Conservation (phyloP, 2,888 invertebrate genomes). For the Drosophila putrida region DNA sequence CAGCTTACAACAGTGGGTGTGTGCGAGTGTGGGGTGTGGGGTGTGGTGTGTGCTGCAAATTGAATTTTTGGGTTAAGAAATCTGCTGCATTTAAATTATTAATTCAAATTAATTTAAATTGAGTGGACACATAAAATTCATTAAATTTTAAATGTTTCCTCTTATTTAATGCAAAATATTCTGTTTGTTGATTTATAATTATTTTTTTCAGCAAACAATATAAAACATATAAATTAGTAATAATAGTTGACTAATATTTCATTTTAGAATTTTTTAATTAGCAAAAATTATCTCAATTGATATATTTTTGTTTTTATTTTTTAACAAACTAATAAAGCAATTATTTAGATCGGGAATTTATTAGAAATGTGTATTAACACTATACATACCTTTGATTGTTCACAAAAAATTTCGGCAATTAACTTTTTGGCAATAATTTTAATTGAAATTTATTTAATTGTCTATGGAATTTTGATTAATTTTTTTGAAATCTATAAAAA, state of each 20-base stretch:
- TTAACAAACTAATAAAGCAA: background rate
- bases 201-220: no score
- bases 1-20: background rate
- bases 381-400: background rate
- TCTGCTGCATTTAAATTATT: background rate
- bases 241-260: background rate
- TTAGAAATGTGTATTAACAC: background rate
- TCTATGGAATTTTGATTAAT: background rate
- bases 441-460: background rate
- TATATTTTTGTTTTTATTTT: background rate
- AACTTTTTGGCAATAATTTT: no score
- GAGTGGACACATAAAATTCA: background rate
- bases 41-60: conserved; percentile 26
- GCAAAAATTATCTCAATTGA: no score
- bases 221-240: no score
- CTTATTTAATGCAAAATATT: background rate
- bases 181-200: background rate
- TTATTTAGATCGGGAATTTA: background rate
- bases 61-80: conserved; percentile 44
- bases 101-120: background rate
- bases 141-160: background rate
- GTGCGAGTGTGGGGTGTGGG: background rate
- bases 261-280: background rate
- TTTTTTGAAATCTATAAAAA: background rate
- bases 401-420: background rate